Conservation (phyloP, 2,113 vertebrate species). For the Poeciliopsis prolifica region DNA sequence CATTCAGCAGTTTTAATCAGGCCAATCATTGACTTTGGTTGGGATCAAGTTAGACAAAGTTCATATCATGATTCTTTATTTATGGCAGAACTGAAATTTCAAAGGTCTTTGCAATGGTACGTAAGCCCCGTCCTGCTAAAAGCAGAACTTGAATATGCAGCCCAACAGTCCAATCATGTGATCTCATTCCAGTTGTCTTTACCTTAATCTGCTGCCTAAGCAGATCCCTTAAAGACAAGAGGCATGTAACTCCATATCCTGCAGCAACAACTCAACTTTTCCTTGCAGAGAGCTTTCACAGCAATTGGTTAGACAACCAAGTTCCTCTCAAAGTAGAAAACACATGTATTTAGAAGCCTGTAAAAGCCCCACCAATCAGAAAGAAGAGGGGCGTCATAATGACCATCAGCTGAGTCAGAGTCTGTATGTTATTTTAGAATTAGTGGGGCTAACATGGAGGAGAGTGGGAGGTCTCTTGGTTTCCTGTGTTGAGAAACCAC, state of each 20-base stretch:
- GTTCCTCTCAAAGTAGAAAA: neutral
- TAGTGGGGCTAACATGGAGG: neutral
- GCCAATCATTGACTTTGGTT: neutral
- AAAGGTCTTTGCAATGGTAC: no score
- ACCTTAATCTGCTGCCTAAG: neutral
- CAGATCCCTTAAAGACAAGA: neutral
- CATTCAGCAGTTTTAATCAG: neutral
- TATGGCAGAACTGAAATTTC: no score
- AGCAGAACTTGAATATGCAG: neutral
- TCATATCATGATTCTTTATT: neutral
- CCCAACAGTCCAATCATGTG: neutral
- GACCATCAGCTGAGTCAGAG: conserved; percentile 18
- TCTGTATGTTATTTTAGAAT: conserved; percentile 40
- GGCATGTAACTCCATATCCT: neutral
- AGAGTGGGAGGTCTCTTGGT: conserved; percentile 16
- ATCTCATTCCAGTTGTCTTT: neutral
- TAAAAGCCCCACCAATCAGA: neutral
- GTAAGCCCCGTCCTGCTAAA: neutral
- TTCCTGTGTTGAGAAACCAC: conserved; percentile 32
- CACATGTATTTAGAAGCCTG: neutral
- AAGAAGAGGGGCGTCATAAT: neutral
- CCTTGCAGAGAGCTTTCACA: neutral
- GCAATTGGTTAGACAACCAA: neutral
- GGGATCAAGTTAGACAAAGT: neutral
- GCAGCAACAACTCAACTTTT: neutral